Evolutionary conservation across 2,888 invertebrate species (phyloP), one percentile per base, ranked within the genome.

Genomic region (Phyto melanocephala): DNA sequence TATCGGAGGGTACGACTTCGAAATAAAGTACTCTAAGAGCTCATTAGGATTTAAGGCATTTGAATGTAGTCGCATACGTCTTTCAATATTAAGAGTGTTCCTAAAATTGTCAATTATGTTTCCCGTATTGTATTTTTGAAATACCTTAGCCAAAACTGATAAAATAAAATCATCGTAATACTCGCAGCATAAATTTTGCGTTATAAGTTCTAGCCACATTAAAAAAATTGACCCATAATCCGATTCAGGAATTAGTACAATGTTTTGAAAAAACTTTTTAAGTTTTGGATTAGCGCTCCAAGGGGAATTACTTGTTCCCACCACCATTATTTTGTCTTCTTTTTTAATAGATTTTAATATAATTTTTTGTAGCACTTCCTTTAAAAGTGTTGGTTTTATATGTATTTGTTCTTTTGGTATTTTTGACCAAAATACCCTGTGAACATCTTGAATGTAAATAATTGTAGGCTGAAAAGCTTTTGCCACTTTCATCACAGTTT

Each of bases 401-500:
- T 81, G 35, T 87, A 91, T 86, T 68, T 89, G 88, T 1, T 90
- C 89, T 37, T 90, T 87, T 0, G 92, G 91, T 50, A 90, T 33
- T 80, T 92, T 92, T 81, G 92, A 92, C 87, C 91, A 92, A 88
- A 94, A 94, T 83, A 94, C 92, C 63, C 92, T 91, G 84, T 93
- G 93, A 0, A 92, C 92, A 56, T 92, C 91, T 72, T 93, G 92
- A 60, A 95, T 92, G 81, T 92, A 93, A 60, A 94, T 90, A 2
- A 95, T 92, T 1, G 93, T 91, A 0, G 95, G 95, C 85, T 94
- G 94, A 52, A 94, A 87, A 6, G 93, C 91, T 84, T 92, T 90
- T 0, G 92, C 91, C 79, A 94, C 94, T 92, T 95, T 94, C 85
- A 92, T 92, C 13, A 95, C 91, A 6, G 94, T 89, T 87, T 94